Evolutionary conservation across 2,888 invertebrate species (phyloP).

Genomic region (Acholoe squamosa): DNA sequence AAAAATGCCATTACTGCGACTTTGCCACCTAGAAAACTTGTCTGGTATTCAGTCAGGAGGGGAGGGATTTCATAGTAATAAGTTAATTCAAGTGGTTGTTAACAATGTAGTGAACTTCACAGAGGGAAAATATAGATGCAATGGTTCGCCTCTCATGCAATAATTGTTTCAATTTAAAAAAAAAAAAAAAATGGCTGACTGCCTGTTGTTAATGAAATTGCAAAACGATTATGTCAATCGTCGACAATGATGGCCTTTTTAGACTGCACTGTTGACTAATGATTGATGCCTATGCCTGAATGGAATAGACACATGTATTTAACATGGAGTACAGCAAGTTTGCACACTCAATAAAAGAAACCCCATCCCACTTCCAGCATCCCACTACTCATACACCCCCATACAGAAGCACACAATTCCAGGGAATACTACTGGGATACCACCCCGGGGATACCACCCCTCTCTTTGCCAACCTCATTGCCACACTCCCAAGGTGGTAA

Average conservation of each 20-base stretch:
- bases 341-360: no score
- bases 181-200: neutral
- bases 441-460: neutral
- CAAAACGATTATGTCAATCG: constrained; percentile 11
- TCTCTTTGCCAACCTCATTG: neutral
- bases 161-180: constrained; percentile 17
- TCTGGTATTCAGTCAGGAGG: neutral
- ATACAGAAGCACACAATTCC: no score
- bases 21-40: neutral
- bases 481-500: neutral
- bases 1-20: no score
- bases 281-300: neutral
- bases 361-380: no score
- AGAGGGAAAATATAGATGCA: neutral
- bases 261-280: neutral
- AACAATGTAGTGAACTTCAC: neutral
- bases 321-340: no score
- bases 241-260: neutral
- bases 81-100: neutral
- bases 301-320: neutral
- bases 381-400: no score
- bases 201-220: neutral
- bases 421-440: neutral
- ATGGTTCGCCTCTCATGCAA: neutral
- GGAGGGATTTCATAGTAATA: neutral